These are phyloP conservation scores for Diarsia rubi DNA, from an alignment of 2,888 invertebrate genomes.

Conservation along the genomic window DNA sequence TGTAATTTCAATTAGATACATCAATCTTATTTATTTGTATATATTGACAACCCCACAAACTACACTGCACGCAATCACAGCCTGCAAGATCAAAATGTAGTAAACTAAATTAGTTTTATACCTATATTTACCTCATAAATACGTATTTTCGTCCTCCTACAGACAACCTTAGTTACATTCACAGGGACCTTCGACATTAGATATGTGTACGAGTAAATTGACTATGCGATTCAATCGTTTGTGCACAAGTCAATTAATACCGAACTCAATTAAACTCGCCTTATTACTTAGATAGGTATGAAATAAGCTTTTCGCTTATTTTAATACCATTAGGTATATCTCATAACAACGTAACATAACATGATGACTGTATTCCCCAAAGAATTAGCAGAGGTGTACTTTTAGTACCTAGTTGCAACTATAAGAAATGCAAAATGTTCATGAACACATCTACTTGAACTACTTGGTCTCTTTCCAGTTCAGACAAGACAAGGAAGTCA, in stretches of 20 bases:
- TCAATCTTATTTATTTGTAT: not conserved
- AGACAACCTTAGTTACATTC: constrained; percentile 31
- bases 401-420: not conserved
- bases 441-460: too few species aligned
- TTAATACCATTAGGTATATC: constrained; percentile 8
- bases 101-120: not conserved
- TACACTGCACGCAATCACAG: not conserved
- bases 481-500: too few species aligned
- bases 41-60: not conserved
- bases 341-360: not conserved
- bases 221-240: constrained; percentile 30
- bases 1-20: too few species aligned
- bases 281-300: not conserved
- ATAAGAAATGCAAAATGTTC: too few species aligned
- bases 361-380: not conserved
- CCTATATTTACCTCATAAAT: not conserved
- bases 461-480: too few species aligned
- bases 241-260: constrained; percentile 46
- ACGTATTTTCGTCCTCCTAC: constrained; percentile 18
- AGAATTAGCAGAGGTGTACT: not conserved
- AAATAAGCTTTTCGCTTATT: constrained; percentile 23
- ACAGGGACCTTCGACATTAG: constrained; percentile 3
- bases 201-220: constrained; percentile 34
- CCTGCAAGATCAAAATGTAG: not conserved
- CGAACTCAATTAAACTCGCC: constrained; percentile 42